Conservation (phyloP, 92 coral and sea anemone genomes). For the Anthopleura xanthogrammica region DNA sequence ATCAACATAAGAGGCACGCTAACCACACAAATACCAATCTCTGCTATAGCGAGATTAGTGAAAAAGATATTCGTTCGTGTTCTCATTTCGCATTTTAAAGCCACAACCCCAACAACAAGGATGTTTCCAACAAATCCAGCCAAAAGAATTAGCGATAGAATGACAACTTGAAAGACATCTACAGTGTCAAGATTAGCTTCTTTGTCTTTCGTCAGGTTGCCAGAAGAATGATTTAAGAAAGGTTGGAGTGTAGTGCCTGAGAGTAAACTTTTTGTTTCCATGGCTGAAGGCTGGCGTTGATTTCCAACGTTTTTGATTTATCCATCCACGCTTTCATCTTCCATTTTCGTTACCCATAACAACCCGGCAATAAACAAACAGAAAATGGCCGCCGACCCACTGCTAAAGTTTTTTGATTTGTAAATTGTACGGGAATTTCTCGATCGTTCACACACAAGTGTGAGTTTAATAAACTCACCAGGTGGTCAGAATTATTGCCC, state of each 20-base stretch:
- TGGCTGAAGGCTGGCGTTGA: background rate
- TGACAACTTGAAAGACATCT: constrained; percentile 43
- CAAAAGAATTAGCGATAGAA: constrained; percentile 41
- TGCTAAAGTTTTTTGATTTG: background rate
- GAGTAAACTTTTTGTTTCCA: constrained; percentile 3
- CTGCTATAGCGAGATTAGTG: constrained; percentile 57
- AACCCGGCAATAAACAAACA: background rate
- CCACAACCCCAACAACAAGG: constrained; percentile 55
- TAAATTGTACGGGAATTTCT: background rate
- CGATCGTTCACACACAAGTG: constrained; percentile 17
- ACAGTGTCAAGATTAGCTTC: constrained; percentile 15
- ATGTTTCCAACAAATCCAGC: constrained; percentile 64
- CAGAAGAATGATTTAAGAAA: constrained; percentile 16
- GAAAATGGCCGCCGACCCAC: background rate
- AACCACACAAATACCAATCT: constrained; percentile 48
- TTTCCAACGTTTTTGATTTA: background rate
- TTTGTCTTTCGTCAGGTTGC: constrained; percentile 2
- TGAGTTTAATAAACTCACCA: constrained; percentile 8
- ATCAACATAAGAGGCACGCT: constrained; percentile 60
- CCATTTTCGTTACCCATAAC: background rate
- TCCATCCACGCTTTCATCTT: background rate
- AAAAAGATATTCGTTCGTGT: constrained; percentile 80
- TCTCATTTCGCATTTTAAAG: constrained; percentile 64
- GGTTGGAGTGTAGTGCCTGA: background rate
- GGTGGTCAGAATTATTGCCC: background rate